Conservation (phyloP, 2,888 invertebrate species). For the Troides helena region DNA sequence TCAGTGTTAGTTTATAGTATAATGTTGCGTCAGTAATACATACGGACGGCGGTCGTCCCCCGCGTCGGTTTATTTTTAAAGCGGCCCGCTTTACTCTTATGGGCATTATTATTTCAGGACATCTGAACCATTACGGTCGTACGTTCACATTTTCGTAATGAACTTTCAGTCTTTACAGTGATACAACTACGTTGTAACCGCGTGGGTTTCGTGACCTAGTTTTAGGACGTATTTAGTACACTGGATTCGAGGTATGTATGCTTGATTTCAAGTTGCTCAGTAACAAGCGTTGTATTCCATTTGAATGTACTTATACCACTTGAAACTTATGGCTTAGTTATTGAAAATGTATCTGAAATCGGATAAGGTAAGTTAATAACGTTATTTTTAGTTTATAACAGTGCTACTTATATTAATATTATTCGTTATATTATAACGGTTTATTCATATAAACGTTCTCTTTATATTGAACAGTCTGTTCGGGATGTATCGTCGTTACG, state of each 20-base stretch:
- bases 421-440: neutral
- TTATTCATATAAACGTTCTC: no score
- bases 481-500: no score
- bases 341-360: conserved; percentile 22
- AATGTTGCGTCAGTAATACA: conserved; percentile 57
- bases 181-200: conserved; percentile 41
- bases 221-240: conserved; percentile 32
- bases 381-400: neutral
- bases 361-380: conserved; percentile 18
- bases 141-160: conserved; percentile 38
- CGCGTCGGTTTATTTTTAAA: conserved; percentile 72
- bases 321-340: conserved; percentile 1
- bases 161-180: conserved; percentile 38
- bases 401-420: neutral
- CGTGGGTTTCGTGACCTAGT: conserved; percentile 60
- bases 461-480: no score
- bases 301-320: neutral
- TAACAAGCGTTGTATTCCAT: conserved; percentile 10
- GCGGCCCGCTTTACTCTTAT: conserved; percentile 52
- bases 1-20: conserved; percentile 15
- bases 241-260: conserved; percentile 26
- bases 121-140: conserved; percentile 56
- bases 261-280: conserved; percentile 22
- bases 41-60: conserved; percentile 60
- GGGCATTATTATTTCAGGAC: conserved; percentile 67